Conservation (phyloP, 2,797 vertebrate species). For the Jordanella pulchra region DNA sequence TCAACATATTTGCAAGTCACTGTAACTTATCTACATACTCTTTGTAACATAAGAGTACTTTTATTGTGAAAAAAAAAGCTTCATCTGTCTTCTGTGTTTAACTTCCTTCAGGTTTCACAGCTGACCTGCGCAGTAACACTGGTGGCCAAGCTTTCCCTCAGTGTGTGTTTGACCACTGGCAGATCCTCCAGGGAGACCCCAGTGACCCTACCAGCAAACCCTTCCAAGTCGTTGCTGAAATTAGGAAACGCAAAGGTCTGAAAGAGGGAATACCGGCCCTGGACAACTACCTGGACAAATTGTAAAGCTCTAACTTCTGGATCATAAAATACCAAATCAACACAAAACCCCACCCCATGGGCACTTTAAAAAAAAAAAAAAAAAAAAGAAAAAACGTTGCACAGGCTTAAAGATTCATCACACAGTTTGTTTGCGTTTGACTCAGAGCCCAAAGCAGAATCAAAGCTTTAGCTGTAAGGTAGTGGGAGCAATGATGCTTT, state of each 20-base stretch:
- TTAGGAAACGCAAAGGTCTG: constrained; percentile 91
- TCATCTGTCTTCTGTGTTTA: background rate
- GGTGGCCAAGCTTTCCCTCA: constrained; percentile 95
- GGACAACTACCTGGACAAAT: constrained; percentile 95
- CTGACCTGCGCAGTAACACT: constrained; percentile 92
- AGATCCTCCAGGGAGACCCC: constrained; percentile 90
- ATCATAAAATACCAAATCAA: constrained; percentile 63
- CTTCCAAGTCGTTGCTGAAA: constrained; percentile 83
- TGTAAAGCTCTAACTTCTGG: constrained; percentile 74
- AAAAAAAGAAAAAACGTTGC: constrained; percentile 43
- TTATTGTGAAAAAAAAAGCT: background rate
- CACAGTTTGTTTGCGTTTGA: constrained; percentile 57
- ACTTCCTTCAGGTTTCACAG: constrained; percentile 86
- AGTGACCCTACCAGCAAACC: constrained; percentile 79
- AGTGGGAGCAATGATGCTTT: constrained; percentile 48
- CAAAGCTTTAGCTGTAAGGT: constrained; percentile 50
- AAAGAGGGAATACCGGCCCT: constrained; percentile 91
- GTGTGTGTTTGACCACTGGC: constrained; percentile 96
- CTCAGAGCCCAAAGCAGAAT: constrained; percentile 52
- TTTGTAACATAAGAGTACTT: background rate
- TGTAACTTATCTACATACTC: background rate
- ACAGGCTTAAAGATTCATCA: constrained; percentile 63
- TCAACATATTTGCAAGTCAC: background rate
- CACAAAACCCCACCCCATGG: constrained; percentile 65
- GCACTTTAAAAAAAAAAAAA: constrained; percentile 56